Conservation (phyloP, 2,113 vertebrate species). For the Pterocles burchelli region DNA sequence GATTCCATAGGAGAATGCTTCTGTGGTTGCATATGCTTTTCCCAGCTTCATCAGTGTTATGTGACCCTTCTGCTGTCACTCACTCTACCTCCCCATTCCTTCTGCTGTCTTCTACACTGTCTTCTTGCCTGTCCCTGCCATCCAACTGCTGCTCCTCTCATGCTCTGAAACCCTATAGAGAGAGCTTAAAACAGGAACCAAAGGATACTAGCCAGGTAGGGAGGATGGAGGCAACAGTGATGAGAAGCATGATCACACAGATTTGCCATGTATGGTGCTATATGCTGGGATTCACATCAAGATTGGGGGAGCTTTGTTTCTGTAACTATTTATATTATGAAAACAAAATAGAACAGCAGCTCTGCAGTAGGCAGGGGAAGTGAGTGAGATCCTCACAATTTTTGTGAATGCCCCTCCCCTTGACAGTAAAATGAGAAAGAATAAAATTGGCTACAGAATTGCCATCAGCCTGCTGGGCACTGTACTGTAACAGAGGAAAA, state of each 20-base stretch:
- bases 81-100: not conserved
- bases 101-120: not conserved
- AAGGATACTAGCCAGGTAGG: not conserved
- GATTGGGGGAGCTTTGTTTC: not conserved
- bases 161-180: not conserved
- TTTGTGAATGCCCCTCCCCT: not conserved
- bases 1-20: not conserved
- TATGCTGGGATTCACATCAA: not conserved
- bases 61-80: not conserved
- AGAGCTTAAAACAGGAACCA: not conserved
- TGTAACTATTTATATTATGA: not conserved
- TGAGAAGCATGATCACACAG: not conserved
- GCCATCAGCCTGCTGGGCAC: not conserved
- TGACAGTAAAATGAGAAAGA: slow-evolving; percentile 11
- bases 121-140: not conserved
- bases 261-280: not conserved
- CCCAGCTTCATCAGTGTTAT: not conserved
- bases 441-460: not conserved
- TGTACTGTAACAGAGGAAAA: not conserved
- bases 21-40: not conserved
- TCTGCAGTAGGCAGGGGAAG: not conserved
- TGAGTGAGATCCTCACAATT: not conserved
- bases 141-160: not conserved
- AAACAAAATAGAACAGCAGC: not conserved
- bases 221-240: not conserved